phyloP scores from a whole-genome alignment of 2,113 vertebrate genomes.

The Trinectes maculatus region DNA sequence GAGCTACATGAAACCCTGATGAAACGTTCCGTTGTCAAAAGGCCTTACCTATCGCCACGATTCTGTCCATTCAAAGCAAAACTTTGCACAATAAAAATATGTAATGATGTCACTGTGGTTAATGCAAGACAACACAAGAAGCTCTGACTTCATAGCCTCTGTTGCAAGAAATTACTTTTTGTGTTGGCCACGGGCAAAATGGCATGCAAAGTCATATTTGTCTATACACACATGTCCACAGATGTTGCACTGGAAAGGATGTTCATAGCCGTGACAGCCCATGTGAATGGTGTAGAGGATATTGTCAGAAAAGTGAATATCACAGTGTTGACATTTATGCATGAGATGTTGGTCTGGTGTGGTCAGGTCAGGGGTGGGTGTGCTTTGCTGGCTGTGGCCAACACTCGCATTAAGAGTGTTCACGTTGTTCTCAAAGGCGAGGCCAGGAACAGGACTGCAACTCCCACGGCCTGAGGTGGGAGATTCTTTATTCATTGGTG shows the following conservation, averaged over 20 bases:
- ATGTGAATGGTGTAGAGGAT: slow-evolving; percentile 98
- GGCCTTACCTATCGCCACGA: background rate
- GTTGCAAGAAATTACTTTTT: slow-evolving; percentile 53
- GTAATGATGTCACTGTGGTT: background rate
- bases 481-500: slow-evolving; percentile 83
- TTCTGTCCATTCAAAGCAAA: background rate
- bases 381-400: slow-evolving; percentile 90
- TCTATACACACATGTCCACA: slow-evolving; percentile 95
- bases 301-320: slow-evolving; percentile 96
- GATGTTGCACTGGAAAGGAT: slow-evolving; percentile 97
- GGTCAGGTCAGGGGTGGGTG: slow-evolving; percentile 81
- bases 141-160: background rate
- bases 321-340: slow-evolving; percentile 95
- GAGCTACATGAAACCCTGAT: slow-evolving; percentile 7
- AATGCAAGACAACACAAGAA: background rate
- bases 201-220: slow-evolving; percentile 98
- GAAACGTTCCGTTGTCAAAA: background rate
- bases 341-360: slow-evolving; percentile 86
- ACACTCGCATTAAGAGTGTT: slow-evolving; percentile 87
- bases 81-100: background rate
- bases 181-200: slow-evolving; percentile 97
- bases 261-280: slow-evolving; percentile 96
- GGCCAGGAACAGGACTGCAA: slow-evolving; percentile 86
- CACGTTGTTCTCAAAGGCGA: slow-evolving; percentile 86
- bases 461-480: slow-evolving; percentile 81